These are phyloP conservation scores for Eriocheir sinensis DNA, from an alignment of 1,140 invertebrate species.

Conservation along the genomic window DNA sequence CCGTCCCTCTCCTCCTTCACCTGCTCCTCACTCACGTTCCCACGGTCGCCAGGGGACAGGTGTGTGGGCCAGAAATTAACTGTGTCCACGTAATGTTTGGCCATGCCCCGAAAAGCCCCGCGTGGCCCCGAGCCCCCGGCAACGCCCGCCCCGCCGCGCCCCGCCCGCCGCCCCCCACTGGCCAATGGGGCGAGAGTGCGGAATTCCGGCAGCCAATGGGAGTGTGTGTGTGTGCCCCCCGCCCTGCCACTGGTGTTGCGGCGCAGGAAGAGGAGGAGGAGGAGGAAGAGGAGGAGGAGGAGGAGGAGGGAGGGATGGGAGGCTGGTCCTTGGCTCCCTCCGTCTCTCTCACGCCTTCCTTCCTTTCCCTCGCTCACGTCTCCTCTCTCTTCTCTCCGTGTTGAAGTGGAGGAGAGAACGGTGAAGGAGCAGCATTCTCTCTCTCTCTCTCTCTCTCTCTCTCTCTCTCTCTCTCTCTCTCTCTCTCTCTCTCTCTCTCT, in stretches of 20 bases:
- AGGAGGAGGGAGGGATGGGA: background rate
- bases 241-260: constrained; percentile 55
- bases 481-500: background rate
- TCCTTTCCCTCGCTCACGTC: background rate
- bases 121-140: too few species aligned
- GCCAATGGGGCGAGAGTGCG: constrained; percentile 59
- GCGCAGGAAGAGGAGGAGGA: background rate
- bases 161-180: background rate
- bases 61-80: background rate
- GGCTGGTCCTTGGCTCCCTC: background rate
- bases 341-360: background rate
- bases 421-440: background rate
- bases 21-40: background rate
- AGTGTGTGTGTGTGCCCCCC: constrained; percentile 21
- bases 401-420: background rate
- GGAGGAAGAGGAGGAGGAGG: background rate
- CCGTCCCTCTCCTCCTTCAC: background rate
- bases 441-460: background rate
- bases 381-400: too few species aligned
- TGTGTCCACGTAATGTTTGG: background rate
- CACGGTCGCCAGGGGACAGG: background rate
- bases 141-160: background rate
- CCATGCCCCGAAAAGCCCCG: background rate
- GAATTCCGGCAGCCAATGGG: constrained; percentile 66
- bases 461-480: background rate